These are phyloP conservation scores for Solenopsis fugax DNA, from an alignment of 1,140 invertebrate species.

Conservation along the genomic window DNA sequence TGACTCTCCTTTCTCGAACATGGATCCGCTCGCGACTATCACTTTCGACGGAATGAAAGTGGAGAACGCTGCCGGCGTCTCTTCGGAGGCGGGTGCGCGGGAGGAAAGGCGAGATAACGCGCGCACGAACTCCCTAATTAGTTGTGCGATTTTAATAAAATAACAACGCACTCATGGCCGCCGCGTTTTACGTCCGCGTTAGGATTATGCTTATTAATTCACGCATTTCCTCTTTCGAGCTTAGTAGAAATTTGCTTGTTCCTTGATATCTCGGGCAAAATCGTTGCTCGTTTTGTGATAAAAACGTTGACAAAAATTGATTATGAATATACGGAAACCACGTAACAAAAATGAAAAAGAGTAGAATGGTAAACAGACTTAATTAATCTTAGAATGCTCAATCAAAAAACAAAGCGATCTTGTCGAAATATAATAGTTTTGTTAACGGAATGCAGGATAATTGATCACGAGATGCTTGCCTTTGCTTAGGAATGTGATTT, in stretches of 20 bases:
- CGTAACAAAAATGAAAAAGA: not conserved
- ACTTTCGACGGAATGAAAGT: conserved; percentile 86
- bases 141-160: conserved; percentile 36
- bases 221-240: not conserved
- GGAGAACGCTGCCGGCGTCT: conserved; percentile 77
- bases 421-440: not conserved
- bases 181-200: not conserved
- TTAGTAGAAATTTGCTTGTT: not conserved
- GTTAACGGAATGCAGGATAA: not conserved
- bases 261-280: not conserved
- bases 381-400: not conserved
- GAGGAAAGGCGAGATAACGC: conserved; percentile 28
- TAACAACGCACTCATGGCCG: not conserved
- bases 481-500: not conserved
- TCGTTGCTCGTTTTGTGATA: not conserved
- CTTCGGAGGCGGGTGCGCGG: not conserved
- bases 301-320: not conserved
- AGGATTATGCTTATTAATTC: conserved; percentile 3
- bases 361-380: not conserved
- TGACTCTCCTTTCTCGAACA: conserved; percentile 84
- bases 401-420: not conserved
- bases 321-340: not conserved
- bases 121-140: conserved; percentile 18
- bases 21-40: conserved; percentile 82
- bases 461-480: not conserved